Percentiles rank a stretch among this genome's conserved stretches.
Evolutionary conservation across 2,888 invertebrate genomes (phyloP).

Genomic region (Limnephilus lunatus): DNA sequence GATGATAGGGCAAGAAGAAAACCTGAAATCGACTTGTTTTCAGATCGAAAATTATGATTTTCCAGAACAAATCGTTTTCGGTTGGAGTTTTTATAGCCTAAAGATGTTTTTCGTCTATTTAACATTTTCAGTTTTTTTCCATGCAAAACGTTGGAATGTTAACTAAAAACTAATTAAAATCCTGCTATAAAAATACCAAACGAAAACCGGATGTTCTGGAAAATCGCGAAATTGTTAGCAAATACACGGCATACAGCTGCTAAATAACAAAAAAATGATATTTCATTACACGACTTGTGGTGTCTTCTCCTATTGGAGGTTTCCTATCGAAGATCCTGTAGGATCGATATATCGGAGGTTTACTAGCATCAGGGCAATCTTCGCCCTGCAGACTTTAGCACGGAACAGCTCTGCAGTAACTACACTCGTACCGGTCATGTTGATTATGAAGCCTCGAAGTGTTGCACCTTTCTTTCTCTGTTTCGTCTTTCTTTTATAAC

Average conservation of each 20-base stretch:
- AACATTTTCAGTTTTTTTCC: not conserved
- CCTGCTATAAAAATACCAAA: not conserved
- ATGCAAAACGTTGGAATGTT: not conserved
- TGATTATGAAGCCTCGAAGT: no score
- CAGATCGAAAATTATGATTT: not conserved
- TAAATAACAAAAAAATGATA: not conserved
- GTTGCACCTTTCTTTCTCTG: not conserved
- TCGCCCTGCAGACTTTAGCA: not conserved
- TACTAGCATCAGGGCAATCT: not conserved
- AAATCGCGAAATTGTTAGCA: no score
- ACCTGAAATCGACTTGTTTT: not conserved
- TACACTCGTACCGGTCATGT: no score
- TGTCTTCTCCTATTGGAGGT: not conserved
- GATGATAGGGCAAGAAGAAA: not conserved
- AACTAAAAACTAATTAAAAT: not conserved
- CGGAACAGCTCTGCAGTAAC: no score
- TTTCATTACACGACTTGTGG: not conserved
- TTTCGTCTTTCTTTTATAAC: no score
- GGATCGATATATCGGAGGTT: no score
- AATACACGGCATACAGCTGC: not conserved
- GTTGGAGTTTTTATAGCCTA: not conserved
- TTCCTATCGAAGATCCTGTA: no score
- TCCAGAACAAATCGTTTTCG: not conserved
- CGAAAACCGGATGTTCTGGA: not conserved
- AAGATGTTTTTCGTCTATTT: not conserved